Percentiles rank a stretch among this genome's conserved stretches.
These are phyloP conservation scores for Musca vetustissima DNA, from an alignment of 1,140 invertebrate genomes.

Conservation along the genomic window DNA sequence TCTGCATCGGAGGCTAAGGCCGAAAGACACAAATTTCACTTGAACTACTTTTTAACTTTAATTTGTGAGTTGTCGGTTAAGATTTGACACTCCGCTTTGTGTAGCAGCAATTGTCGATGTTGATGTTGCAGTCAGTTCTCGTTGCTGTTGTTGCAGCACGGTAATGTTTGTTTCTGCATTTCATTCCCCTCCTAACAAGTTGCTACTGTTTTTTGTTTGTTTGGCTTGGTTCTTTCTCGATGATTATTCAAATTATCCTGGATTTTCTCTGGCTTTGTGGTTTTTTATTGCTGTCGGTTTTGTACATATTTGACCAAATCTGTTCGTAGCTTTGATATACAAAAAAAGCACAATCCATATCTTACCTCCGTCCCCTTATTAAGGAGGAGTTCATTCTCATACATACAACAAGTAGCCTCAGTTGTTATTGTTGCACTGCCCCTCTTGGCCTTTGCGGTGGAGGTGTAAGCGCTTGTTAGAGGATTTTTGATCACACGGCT, in stretches of 20 bases:
- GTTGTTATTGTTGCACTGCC: too few relatives aligned
- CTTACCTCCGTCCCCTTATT: too few relatives aligned
- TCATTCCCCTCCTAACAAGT: conserved; percentile 8
- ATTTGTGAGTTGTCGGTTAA: conserved; percentile 21
- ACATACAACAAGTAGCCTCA: too few relatives aligned
- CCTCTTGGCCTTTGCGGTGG: too few relatives aligned
- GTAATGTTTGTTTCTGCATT: conserved; percentile 8
- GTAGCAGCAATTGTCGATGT: conserved; percentile 2
- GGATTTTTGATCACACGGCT: neutral
- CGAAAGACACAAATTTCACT: conserved; percentile 6
- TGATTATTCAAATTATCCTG: conserved; percentile 24
- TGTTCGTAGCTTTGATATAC: too few relatives aligned
- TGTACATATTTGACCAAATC: too few relatives aligned
- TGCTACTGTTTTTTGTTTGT: neutral
- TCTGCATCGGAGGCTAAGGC: too few relatives aligned
- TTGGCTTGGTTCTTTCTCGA: neutral
- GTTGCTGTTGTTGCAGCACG: neutral
- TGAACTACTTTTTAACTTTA: conserved; percentile 22
- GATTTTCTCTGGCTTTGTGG: neutral
- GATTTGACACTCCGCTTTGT: conserved; percentile 19
- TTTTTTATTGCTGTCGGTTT: too few relatives aligned
- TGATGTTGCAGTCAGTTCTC: neutral
- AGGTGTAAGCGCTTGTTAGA: neutral
- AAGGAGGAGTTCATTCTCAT: too few relatives aligned
- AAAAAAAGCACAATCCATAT: too few relatives aligned